Percentiles rank a stretch among this genome's conserved stretches.
Evolutionary conservation across 2,797 vertebrate species (phyloP).

Genomic region (Phrynocephalus guinanensis): DNA sequence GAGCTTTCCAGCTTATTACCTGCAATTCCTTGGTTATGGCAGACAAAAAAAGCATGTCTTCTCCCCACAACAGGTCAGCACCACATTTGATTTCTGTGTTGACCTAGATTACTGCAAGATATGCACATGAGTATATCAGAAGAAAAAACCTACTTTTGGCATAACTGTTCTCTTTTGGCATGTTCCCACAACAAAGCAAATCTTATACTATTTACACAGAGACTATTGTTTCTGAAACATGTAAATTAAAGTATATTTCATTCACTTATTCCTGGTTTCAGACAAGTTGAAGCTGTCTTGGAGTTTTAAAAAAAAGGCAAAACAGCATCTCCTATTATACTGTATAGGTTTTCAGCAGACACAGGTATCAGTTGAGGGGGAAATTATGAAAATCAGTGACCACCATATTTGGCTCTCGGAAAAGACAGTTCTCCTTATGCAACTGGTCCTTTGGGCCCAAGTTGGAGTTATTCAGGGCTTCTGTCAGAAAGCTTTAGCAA

Average conservation of each 20-base stretch:
- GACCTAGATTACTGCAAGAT: not conserved
- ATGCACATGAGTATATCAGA: not conserved
- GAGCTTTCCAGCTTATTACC: not conserved
- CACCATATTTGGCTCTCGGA: not conserved
- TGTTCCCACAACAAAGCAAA: accelerated
- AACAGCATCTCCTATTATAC: too few relatives aligned
- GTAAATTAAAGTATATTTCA: not conserved
- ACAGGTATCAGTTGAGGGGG: too few relatives aligned
- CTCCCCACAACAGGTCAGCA: not conserved
- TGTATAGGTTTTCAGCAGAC: not conserved
- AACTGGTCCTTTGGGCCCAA: not conserved
- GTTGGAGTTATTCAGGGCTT: not conserved
- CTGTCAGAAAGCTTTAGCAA: not conserved
- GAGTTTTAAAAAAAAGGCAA: not conserved
- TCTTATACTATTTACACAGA: not conserved
- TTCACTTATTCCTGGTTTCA: not conserved
- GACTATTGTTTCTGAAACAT: not conserved
- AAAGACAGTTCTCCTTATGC: not conserved
- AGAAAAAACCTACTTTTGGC: not conserved
- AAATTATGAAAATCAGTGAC: not conserved
- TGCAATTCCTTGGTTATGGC: not conserved
- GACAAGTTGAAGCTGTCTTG: not conserved
- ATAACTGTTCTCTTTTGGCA: not conserved
- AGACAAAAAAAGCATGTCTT: not conserved
- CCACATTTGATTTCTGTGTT: not conserved